Percentiles rank a stretch among this genome's conserved stretches.
These are phyloP conservation scores for Addax nasomaculatus DNA, from an alignment of 2,113 vertebrate species.

Conservation along the genomic window DNA sequence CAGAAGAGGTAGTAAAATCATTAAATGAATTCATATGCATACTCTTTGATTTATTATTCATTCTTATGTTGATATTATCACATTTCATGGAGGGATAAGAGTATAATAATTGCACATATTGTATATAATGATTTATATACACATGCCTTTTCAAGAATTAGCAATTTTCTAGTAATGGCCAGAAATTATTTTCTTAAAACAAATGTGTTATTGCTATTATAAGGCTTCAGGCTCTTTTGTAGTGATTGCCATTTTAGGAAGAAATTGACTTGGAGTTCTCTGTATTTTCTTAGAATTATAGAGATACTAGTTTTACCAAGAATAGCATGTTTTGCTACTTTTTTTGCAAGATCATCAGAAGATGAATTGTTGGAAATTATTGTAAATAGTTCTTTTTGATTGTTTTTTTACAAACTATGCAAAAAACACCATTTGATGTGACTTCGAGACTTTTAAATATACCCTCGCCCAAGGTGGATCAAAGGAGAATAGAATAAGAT, in stretches of 20 bases:
- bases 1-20: neutral
- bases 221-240: neutral
- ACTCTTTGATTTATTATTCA: slow-evolving; percentile 26
- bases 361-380: neutral
- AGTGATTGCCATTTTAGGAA: neutral
- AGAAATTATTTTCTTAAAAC: slow-evolving; percentile 5
- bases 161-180: neutral
- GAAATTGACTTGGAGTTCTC: neutral
- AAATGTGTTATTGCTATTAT: neutral
- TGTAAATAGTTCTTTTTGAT: neutral
- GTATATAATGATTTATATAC: neutral
- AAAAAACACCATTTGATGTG: slow-evolving; percentile 6
- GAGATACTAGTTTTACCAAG: neutral
- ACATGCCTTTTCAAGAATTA: neutral
- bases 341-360: neutral
- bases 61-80: neutral
- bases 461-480: neutral
- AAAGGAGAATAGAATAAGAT: neutral
- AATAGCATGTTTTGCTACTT: neutral
- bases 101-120: neutral
- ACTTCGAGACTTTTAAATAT: neutral
- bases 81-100: slow-evolving; percentile 14
- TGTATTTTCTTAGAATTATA: neutral
- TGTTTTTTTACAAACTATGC: neutral
- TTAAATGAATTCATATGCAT: slow-evolving; percentile 25